phyloP scores from a whole-genome alignment of 2,113 vertebrate genomes.

The Eonycteris spelaea region DNA sequence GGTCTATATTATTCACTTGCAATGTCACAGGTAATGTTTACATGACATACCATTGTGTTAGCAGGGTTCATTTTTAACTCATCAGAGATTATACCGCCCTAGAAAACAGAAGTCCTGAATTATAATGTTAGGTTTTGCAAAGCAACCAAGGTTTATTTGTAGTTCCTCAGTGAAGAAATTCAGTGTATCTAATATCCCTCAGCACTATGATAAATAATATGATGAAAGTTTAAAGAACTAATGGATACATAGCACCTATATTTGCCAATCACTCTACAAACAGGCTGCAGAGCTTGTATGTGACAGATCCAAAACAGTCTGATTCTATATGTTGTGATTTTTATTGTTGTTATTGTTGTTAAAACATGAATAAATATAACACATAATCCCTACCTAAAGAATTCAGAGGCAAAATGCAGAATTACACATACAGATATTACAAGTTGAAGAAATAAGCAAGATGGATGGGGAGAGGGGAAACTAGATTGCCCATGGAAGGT shows the following conservation, averaged over 20 bases:
- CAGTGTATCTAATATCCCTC: neutral
- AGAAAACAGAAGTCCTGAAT: neutral
- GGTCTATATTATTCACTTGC: slow-evolving; percentile 74
- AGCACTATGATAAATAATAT: neutral
- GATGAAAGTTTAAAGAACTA: neutral
- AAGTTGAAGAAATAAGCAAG: neutral
- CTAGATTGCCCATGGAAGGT: neutral
- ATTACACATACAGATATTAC: neutral
- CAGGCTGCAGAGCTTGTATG: neutral
- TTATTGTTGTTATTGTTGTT: neutral
- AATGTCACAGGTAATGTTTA: slow-evolving; percentile 73
- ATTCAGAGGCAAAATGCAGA: neutral
- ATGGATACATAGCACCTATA: neutral
- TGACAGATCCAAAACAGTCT: neutral
- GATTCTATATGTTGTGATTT: neutral
- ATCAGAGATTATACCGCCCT: neutral
- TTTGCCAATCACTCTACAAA: neutral
- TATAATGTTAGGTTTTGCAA: neutral
- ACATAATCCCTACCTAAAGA: neutral
- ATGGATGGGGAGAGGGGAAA: neutral
- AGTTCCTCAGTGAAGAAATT: neutral
- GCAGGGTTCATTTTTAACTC: neutral
- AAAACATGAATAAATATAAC: neutral
- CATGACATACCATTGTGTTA: neutral
- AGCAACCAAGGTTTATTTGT: neutral